phyloP scores from a whole-genome alignment of 2,797 vertebrate species.

The Neomorphus geoffroyi region DNA sequence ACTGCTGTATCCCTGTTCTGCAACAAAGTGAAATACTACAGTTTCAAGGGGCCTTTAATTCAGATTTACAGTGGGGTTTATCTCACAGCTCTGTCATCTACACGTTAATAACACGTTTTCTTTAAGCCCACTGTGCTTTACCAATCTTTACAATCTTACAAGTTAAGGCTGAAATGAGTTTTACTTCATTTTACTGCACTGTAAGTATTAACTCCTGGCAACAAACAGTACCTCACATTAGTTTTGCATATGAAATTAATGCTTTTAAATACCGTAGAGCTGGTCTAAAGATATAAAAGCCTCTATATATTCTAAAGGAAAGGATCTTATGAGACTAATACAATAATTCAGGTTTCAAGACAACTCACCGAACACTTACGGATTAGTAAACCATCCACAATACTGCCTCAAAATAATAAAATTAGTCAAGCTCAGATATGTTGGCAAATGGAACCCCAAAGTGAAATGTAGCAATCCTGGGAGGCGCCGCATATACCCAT shows the following conservation, averaged over 20 bases:
- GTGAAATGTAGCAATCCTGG: background rate
- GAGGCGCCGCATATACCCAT: background rate
- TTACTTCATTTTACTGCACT: background rate
- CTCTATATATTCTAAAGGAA: background rate
- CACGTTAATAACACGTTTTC: background rate
- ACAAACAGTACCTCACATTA: background rate
- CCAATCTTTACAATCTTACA: background rate
- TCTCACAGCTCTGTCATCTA: background rate
- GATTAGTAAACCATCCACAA: background rate
- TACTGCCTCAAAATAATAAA: background rate
- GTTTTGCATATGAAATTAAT: background rate
- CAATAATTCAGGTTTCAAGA: background rate
- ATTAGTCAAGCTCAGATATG: background rate
- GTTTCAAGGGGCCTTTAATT: background rate
- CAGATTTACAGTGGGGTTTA: background rate
- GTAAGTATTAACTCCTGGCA: conserved; percentile 9
- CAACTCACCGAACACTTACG: background rate
- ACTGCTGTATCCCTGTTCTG: background rate
- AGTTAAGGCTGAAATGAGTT: background rate
- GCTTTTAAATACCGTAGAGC: background rate
- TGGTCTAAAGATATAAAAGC: background rate
- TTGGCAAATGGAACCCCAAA: background rate
- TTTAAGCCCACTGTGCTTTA: background rate
- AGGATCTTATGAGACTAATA: background rate
- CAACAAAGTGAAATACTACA: background rate